phyloP scores from a whole-genome alignment of 2,888 invertebrate species.

The Ornithoptera priamus region DNA sequence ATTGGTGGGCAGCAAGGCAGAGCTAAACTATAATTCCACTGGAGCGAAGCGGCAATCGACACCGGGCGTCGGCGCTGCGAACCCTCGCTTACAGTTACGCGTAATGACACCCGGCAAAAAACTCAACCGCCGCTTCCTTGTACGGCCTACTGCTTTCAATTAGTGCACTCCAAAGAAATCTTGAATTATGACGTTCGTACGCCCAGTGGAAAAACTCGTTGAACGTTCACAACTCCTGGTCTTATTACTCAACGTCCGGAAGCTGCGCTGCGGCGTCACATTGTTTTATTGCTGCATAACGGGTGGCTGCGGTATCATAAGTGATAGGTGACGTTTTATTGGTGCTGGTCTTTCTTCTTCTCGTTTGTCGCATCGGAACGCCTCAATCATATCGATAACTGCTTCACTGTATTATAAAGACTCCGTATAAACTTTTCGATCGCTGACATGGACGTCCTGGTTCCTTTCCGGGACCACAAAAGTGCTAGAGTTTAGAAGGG shows the following conservation, averaged over 20 bases:
- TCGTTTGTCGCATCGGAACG: neutral
- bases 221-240: slow-evolving; percentile 35
- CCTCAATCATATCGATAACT: neutral
- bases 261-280: slow-evolving; percentile 39
- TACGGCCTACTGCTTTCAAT: slow-evolving; percentile 38
- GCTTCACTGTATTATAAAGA: too few relatives aligned
- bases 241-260: slow-evolving; percentile 41
- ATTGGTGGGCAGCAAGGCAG: neutral
- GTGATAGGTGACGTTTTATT: slow-evolving; percentile 13
- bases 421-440: too few relatives aligned
- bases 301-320: slow-evolving; percentile 19
- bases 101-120: slow-evolving; percentile 40
- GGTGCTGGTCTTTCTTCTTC: slow-evolving; percentile 4
- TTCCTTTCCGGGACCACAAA: too few relatives aligned
- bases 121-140: slow-evolving; percentile 37
- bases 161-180: slow-evolving; percentile 39
- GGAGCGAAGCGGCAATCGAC: slow-evolving; percentile 18
- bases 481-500: too few relatives aligned
- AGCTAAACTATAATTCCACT: slow-evolving; percentile 8
- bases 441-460: too few relatives aligned
- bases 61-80: slow-evolving; percentile 33
- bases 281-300: slow-evolving; percentile 22
- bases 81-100: slow-evolving; percentile 39
- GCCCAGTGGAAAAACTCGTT: slow-evolving; percentile 33
- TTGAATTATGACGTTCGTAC: slow-evolving; percentile 43